Evolutionary conservation across 2,797 vertebrate species (phyloP).

Genomic region (Nannoperca obscura): DNA sequence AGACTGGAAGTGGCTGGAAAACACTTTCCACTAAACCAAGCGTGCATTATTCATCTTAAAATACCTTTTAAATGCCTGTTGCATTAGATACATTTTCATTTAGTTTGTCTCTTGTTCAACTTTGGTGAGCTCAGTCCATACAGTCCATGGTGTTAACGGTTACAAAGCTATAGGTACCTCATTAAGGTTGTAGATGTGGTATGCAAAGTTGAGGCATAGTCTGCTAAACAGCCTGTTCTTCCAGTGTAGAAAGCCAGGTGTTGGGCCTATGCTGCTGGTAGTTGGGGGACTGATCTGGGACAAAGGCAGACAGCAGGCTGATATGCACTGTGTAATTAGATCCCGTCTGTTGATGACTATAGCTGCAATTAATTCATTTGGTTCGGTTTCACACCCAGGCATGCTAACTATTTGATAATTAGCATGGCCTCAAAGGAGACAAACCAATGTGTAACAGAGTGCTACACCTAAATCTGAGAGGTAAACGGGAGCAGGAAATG

Average conservation of each 20-base stretch:
- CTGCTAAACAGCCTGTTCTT: constrained; percentile 37
- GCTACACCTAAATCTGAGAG: constrained; percentile 25
- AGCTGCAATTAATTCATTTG: constrained; percentile 56
- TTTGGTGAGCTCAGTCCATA: not conserved
- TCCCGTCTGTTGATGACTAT: constrained; percentile 41
- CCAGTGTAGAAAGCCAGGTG: constrained; percentile 60
- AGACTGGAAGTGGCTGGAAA: constrained; percentile 5
- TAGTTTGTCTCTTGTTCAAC: not conserved
- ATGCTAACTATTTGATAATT: constrained; percentile 24
- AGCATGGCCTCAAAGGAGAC: not conserved
- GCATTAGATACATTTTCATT: constrained; percentile 3
- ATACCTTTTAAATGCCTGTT: constrained; percentile 3
- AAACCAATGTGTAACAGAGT: constrained; percentile 6
- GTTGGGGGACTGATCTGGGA: constrained; percentile 50
- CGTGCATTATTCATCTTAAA: constrained; percentile 30
- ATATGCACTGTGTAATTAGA: constrained; percentile 68
- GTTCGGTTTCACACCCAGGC: constrained; percentile 28
- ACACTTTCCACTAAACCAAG: constrained; percentile 33
- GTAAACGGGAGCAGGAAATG: constrained; percentile 25
- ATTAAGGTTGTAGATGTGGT: constrained; percentile 14
- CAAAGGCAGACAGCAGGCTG: constrained; percentile 73
- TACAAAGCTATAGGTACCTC: constrained; percentile 1
- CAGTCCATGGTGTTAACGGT: not conserved
- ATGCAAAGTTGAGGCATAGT: constrained; percentile 10
- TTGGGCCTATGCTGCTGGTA: constrained; percentile 47